Evolutionary conservation across 2,888 invertebrate genomes (phyloP).

Genomic region (Drosophila ustulata): DNA sequence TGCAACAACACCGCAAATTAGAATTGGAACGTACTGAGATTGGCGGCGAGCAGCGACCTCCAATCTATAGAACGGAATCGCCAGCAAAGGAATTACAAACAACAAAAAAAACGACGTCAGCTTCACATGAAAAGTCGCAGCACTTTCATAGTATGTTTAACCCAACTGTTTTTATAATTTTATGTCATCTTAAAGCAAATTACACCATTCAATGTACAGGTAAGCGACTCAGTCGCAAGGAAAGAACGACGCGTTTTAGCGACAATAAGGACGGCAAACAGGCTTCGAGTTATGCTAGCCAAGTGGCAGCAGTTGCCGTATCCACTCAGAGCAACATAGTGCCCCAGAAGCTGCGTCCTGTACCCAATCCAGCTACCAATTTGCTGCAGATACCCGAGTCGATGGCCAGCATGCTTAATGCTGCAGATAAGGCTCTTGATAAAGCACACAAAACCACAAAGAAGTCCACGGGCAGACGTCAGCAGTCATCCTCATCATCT

Average conservation of each 20-base stretch:
- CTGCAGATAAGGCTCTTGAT: slow-evolving; percentile 76
- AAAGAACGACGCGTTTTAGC: slow-evolving; percentile 84
- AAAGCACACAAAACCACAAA: slow-evolving; percentile 63
- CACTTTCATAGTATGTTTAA: slow-evolving; percentile 82
- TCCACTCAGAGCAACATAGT: slow-evolving; percentile 18
- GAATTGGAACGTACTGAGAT: slow-evolving; percentile 56
- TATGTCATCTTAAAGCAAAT: not conserved
- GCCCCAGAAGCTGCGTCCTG: slow-evolving; percentile 52
- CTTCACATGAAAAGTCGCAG: slow-evolving; percentile 79
- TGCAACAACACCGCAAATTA: slow-evolving; percentile 71
- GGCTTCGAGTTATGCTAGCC: slow-evolving; percentile 61
- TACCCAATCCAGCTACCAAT: slow-evolving; percentile 64
- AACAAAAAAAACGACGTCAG: slow-evolving; percentile 37
- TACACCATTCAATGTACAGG: slow-evolving; percentile 56
- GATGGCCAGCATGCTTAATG: slow-evolving; percentile 62
- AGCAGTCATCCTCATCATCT: slow-evolving; percentile 61
- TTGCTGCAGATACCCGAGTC: slow-evolving; percentile 69
- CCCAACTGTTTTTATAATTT: not conserved
- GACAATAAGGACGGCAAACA: slow-evolving; percentile 83
- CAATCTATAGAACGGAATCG: slow-evolving; percentile 22
- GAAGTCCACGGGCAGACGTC: slow-evolving; percentile 50
- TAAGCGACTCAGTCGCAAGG: slow-evolving; percentile 81
- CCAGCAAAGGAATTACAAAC: slow-evolving; percentile 77
- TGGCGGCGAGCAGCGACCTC: slow-evolving; percentile 8
- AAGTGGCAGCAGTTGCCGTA: slow-evolving; percentile 50